Conservation (phyloP, 2,888 invertebrate species). For the Nasonia oneida region DNA sequence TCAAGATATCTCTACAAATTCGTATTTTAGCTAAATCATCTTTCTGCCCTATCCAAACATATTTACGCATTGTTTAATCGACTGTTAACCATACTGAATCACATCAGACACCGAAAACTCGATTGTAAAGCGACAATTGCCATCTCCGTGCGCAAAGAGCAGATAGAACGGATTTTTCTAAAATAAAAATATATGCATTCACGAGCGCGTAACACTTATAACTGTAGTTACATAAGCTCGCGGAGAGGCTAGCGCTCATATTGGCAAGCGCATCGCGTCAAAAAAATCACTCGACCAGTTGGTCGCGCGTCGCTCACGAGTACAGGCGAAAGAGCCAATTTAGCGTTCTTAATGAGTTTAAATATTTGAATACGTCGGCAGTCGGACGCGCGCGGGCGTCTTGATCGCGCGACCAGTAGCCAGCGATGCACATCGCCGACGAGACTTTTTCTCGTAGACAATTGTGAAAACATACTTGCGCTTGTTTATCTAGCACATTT, state of each 20-base stretch:
- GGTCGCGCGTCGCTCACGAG: neutral
- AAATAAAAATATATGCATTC: neutral
- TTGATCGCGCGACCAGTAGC: neutral
- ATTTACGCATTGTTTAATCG: no score
- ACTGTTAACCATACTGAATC: no score
- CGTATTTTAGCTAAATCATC: neutral
- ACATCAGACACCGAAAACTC: no score
- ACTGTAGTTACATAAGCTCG: neutral
- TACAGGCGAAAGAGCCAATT: neutral
- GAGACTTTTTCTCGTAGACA: neutral
- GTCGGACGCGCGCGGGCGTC: neutral
- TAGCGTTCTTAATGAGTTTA: slow-evolving; percentile 19
- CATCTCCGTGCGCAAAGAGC: no score
- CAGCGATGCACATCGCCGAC: neutral
- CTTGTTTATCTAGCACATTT: neutral
- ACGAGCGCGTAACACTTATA: neutral
- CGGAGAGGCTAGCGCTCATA: neutral
- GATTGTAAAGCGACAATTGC: no score
- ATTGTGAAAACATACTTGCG: neutral
- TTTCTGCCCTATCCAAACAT: neutral
- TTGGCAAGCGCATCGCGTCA: slow-evolving; percentile 4
- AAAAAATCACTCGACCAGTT: neutral
- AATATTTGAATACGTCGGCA: neutral
- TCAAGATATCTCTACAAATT: neutral
- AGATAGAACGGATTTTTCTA: neutral